Percentiles rank a stretch among this genome's conserved stretches.
Evolutionary conservation across 2,888 invertebrate species (phyloP).

Genomic region (Andrena camellia): DNA sequence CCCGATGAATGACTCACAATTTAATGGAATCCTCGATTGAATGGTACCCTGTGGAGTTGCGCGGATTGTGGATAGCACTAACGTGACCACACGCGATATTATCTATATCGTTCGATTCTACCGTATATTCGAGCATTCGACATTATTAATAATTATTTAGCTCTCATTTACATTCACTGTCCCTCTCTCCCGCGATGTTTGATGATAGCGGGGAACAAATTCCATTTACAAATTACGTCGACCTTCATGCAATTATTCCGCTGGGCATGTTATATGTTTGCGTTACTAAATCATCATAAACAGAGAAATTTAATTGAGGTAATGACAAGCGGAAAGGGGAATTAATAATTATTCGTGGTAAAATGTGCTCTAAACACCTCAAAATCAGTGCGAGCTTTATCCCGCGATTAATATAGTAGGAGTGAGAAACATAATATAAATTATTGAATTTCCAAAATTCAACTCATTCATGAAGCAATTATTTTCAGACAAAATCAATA

Average conservation of each 20-base stretch:
- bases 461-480: neutral
- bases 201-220: neutral
- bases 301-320: neutral
- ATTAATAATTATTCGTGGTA: neutral
- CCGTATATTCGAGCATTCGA: neutral
- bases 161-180: neutral
- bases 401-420: neutral
- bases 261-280: too few relatives aligned
- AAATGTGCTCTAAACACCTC: too few relatives aligned
- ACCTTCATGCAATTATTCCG: too few relatives aligned
- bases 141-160: neutral
- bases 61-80: neutral
- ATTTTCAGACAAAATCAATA: neutral
- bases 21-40: constrained; percentile 1
- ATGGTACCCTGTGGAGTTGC: neutral
- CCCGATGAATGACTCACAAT: neutral
- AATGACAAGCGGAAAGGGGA: neutral
- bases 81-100: neutral
- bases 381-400: too few relatives aligned
- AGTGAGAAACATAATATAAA: neutral
- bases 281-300: neutral
- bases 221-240: neutral
- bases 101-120: neutral
- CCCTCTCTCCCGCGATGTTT: neutral
- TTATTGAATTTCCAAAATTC: neutral